These are phyloP conservation scores for Caenorhabditis plicata DNA, from an alignment of 2,888 invertebrate genomes.

Conservation along the genomic window DNA sequence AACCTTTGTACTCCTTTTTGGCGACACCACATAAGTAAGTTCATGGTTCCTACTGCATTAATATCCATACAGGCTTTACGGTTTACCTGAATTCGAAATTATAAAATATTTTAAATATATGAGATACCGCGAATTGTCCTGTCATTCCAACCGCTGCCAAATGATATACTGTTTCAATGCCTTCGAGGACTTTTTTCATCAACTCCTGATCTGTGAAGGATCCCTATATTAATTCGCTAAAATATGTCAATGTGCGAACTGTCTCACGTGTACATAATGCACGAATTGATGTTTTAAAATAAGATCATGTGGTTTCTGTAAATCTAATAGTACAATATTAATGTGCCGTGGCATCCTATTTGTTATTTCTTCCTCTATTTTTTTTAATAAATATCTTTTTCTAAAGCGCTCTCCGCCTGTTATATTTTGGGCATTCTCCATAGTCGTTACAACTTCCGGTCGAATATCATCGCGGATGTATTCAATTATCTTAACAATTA, in stretches of 20 bases:
- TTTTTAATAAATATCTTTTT: background rate
- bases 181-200: conserved; percentile 8
- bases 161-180: conserved; percentile 14
- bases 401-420: background rate
- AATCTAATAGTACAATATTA: conserved; percentile 6
- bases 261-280: conserved; percentile 3
- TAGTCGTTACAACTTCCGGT: background rate
- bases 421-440: background rate
- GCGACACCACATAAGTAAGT: conserved; percentile 6
- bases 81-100: conserved; percentile 6
- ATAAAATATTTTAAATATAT: background rate
- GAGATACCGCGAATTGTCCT: conserved; percentile 11
- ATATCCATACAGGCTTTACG: conserved; percentile 13
- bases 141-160: conserved; percentile 34
- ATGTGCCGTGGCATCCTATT: background rate
- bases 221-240: conserved; percentile 2
- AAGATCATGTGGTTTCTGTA: background rate
- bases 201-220: conserved; percentile 11
- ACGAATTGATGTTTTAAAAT: background rate
- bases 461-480: background rate
- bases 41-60: conserved; percentile 15
- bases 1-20: conserved; percentile 10
- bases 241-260: background rate
- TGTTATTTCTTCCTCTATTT: background rate
- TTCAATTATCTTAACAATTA: conserved; percentile 4